phyloP scores from a whole-genome alignment of 2,113 vertebrate genomes.

The Trematomus loennbergii region DNA sequence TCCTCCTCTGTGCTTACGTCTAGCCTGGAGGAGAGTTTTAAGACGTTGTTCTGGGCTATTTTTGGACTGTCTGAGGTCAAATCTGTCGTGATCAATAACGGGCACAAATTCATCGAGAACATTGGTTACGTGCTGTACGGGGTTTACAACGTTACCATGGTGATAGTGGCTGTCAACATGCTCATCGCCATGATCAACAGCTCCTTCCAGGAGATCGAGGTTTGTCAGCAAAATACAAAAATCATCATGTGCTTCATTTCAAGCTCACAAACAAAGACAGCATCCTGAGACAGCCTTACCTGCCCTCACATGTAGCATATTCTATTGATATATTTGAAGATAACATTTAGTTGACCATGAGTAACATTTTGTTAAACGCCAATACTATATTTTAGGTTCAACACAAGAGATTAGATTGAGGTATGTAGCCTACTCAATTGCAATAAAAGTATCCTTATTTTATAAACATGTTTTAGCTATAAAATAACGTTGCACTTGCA shows the following conservation, averaged over 20 bases:
- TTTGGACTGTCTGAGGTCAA: constrained; percentile 99
- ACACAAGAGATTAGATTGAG: neutral
- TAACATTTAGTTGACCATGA: neutral
- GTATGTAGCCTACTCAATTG: neutral
- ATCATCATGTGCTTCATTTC: neutral
- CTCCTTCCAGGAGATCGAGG: constrained; percentile 99
- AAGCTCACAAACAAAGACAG: neutral
- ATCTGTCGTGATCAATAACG: constrained; percentile 97
- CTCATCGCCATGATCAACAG: constrained; percentile 99
- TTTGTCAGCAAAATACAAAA: constrained; percentile 64
- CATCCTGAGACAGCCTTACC: neutral
- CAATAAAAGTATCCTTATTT: neutral
- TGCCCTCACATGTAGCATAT: neutral
- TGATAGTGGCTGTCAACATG: constrained; percentile 98
- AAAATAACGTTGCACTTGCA: neutral
- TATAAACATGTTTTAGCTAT: neutral
- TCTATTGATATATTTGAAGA: no score
- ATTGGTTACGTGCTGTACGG: constrained; percentile 98
- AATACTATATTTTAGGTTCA: neutral
- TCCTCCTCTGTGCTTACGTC: neutral
- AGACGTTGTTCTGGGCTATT: constrained; percentile 99
- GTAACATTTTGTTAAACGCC: neutral
- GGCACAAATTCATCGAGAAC: constrained; percentile 99
- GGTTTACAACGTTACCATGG: constrained; percentile 99
- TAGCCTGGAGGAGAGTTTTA: constrained; percentile 99